Conservation (phyloP, 2,888 invertebrate species). For the Acanthoscelides obtectus region DNA sequence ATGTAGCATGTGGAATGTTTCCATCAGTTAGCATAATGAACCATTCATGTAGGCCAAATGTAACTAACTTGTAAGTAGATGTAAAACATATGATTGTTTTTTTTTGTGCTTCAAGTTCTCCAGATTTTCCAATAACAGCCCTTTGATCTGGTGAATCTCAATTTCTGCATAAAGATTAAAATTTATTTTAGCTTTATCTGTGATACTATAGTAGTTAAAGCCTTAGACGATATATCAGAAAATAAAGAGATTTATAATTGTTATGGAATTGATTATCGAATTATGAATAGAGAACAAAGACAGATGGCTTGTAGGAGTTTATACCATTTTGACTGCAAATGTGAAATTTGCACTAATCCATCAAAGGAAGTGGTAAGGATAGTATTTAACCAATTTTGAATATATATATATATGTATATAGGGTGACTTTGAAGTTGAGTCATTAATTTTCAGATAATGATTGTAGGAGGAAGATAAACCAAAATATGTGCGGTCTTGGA, state of each 20-base stretch:
- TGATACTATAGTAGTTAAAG: slow-evolving; percentile 64
- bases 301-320: slow-evolving; percentile 59
- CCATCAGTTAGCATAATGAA: slow-evolving; percentile 88
- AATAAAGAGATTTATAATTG: slow-evolving; percentile 79
- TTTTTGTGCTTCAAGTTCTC: too few species aligned
- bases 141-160: too few species aligned
- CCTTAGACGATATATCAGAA: slow-evolving; percentile 56
- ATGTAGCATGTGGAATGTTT: slow-evolving; percentile 73
- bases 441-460: too few species aligned
- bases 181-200: slow-evolving; percentile 61
- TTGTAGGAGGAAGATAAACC: too few species aligned
- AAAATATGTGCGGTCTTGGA: too few species aligned
- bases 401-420: too few species aligned
- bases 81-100: too few species aligned
- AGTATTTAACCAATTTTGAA: neutral
- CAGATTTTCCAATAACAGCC: too few species aligned
- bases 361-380: slow-evolving; percentile 37
- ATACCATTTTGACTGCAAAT: slow-evolving; percentile 77
- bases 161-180: too few species aligned
- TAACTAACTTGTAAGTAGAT: slow-evolving; percentile 61
- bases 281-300: slow-evolving; percentile 58
- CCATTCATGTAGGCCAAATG: slow-evolving; percentile 84
- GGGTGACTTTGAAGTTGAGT: too few species aligned
- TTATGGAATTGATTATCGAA: slow-evolving; percentile 74
- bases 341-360: slow-evolving; percentile 60